Percentiles rank a stretch among this genome's conserved stretches.
These are phyloP conservation scores for Spinus pinus DNA, from an alignment of 2,797 vertebrate genomes.

Conservation along the genomic window DNA sequence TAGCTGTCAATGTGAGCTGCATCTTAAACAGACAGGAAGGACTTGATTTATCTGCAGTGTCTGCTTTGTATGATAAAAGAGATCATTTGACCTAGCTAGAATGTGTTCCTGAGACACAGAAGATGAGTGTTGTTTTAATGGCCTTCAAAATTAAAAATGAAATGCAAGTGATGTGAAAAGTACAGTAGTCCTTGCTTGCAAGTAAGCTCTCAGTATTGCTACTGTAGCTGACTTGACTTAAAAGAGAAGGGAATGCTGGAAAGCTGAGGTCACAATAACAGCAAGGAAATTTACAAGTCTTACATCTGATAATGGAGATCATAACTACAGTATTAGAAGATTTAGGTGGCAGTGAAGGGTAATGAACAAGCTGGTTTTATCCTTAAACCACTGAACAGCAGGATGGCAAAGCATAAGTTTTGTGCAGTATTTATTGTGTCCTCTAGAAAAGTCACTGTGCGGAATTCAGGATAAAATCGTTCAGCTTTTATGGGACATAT, in stretches of 20 bases:
- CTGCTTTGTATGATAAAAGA: slow-evolving; percentile 44
- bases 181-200: not conserved
- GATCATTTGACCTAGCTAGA: slow-evolving; percentile 32
- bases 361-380: not conserved
- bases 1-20: slow-evolving; percentile 41
- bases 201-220: not conserved
- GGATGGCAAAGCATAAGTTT: not conserved
- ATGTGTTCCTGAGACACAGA: not conserved
- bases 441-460: not conserved
- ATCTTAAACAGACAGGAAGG: slow-evolving; percentile 24
- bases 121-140: slow-evolving; percentile 23
- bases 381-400: not conserved
- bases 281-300: not conserved
- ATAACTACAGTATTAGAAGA: not conserved
- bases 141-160: not conserved
- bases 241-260: not conserved
- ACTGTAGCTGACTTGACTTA: not conserved
- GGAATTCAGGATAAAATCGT: not conserved
- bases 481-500: not conserved
- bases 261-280: not conserved
- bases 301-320: not conserved
- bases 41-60: slow-evolving; percentile 17
- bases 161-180: not conserved
- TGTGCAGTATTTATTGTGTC: not conserved
- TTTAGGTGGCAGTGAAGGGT: not conserved